phyloP scores from a whole-genome alignment of 2,888 invertebrate genomes.

The Polyommatus icarus region DNA sequence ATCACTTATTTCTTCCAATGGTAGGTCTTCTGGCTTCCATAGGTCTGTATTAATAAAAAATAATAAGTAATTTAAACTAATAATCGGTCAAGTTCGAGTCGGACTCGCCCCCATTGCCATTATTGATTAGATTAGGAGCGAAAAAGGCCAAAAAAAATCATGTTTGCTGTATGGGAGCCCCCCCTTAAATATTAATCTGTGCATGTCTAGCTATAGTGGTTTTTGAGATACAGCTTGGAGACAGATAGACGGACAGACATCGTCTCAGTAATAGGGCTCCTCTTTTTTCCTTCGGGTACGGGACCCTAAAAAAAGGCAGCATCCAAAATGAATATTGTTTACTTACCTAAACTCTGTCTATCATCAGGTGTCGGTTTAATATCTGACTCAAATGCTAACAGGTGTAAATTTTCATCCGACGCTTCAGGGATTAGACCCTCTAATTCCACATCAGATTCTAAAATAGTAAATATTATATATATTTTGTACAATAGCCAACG shows the following conservation, averaged over 20 bases:
- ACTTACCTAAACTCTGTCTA: slow-evolving; percentile 66
- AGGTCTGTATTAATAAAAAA: slow-evolving; percentile 53
- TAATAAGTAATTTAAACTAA: neutral
- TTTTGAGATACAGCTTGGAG: no score
- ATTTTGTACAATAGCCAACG: neutral
- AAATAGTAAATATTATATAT: slow-evolving; percentile 41
- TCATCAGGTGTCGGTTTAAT: slow-evolving; percentile 56
- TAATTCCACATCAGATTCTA: slow-evolving; percentile 70
- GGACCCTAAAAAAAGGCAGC: neutral
- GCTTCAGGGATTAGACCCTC: slow-evolving; percentile 70
- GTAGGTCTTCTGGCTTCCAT: slow-evolving; percentile 71
- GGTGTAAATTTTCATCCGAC: slow-evolving; percentile 64
- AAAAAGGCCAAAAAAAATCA: no score
- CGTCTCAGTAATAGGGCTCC: no score
- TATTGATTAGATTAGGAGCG: no score
- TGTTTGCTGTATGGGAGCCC: no score
- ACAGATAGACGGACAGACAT: no score
- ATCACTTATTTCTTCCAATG: slow-evolving; percentile 70
- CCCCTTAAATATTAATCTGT: no score
- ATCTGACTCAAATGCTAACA: slow-evolving; percentile 68
- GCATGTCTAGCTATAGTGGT: no score
- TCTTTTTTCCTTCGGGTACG: no score
- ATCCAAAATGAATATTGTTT: neutral
- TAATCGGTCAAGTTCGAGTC: no score
- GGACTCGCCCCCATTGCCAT: no score